Evolutionary conservation across 2,797 vertebrate species (phyloP).

Genomic region (Hyperoplus immaculatus): DNA sequence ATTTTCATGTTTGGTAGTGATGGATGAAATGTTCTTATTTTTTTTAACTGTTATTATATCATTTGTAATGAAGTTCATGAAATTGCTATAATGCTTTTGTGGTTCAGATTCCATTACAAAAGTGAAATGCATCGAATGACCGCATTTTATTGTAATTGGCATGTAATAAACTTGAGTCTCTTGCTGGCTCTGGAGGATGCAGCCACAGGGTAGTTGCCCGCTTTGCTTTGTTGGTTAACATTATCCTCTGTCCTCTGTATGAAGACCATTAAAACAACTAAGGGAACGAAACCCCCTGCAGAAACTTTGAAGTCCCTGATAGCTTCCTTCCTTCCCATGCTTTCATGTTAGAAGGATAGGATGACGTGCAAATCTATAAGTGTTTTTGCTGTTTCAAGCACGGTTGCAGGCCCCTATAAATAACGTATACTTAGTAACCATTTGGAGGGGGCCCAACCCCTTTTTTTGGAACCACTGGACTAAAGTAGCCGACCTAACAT

Average conservation of each 20-base stretch:
- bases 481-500: neutral
- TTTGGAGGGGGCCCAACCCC: neutral
- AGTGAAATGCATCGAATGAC: neutral
- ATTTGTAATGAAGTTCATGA: too few relatives aligned
- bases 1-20: too few relatives aligned
- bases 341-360: constrained; percentile 46
- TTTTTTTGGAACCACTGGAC: neutral
- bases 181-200: neutral
- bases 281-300: neutral
- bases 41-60: too few relatives aligned
- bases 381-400: constrained; percentile 33
- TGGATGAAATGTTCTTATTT: too few relatives aligned
- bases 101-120: neutral
- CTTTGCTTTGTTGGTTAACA: neutral
- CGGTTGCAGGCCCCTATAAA: constrained; percentile 4
- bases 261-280: neutral
- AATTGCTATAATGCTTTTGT: neutral
- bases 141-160: neutral
- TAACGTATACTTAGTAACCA: neutral
- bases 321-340: constrained; percentile 61
- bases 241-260: neutral
- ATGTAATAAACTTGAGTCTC: neutral
- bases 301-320: constrained; percentile 40
- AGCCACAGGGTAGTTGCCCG: neutral
- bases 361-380: constrained; percentile 19